A percentile compares a stretch with the other conserved stretches of the same genome.
These are phyloP conservation scores for Hozukius guyotensis DNA, from an alignment of 2,797 vertebrate genomes.

Conservation along the genomic window DNA sequence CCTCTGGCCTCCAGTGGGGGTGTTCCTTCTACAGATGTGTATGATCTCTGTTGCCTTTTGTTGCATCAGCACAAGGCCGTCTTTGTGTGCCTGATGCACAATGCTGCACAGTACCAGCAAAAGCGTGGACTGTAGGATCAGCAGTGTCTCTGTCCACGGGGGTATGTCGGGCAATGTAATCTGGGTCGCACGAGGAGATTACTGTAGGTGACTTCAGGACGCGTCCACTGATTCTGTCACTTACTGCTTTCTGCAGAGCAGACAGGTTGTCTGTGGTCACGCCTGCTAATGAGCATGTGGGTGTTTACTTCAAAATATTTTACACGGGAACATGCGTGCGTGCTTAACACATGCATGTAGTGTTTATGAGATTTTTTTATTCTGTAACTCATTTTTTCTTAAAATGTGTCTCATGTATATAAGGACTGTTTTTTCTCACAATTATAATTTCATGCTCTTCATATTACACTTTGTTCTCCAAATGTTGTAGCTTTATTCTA, in stretches of 20 bases:
- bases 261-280: not conserved
- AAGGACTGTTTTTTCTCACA: not conserved
- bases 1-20: slow-evolving; percentile 65
- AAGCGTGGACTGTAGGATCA: slow-evolving; percentile 42
- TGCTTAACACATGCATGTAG: not conserved
- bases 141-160: slow-evolving; percentile 29
- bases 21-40: slow-evolving; percentile 72
- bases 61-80: slow-evolving; percentile 76
- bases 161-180: slow-evolving; percentile 45
- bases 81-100: slow-evolving; percentile 68
- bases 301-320: not conserved
- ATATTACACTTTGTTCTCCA: not conserved
- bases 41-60: slow-evolving; percentile 81
- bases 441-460: not conserved
- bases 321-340: not conserved
- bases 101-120: slow-evolving; percentile 43
- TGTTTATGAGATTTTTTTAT: not conserved
- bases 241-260: slow-evolving; percentile 6
- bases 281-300: not conserved
- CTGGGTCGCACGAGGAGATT: slow-evolving; percentile 64
- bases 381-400: not conserved
- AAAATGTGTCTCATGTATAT: not conserved
- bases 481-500: not conserved
- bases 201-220: slow-evolving; percentile 49
- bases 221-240: slow-evolving; percentile 7